Base-by-base conservation (phyloP, 2,888 invertebrate species). In the Bursaphelenchus okinawaensis region DNA sequence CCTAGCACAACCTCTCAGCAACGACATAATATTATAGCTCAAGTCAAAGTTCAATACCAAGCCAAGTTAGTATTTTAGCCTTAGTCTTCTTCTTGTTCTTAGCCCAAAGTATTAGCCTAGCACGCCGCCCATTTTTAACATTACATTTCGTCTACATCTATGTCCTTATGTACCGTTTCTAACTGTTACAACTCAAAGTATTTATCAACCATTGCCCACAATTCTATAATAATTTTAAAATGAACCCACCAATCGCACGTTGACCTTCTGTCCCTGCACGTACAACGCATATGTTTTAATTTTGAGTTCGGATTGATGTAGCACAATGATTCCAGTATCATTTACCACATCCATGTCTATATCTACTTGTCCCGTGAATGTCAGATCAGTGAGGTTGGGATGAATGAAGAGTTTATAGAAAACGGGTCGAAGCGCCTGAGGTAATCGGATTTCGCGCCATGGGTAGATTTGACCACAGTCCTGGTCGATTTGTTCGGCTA, bases 371-470 rank as follows among this genome's bases (percentile, higher is more conserved):
- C 74, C 75, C 23, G 23, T 29, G 9, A 76, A 52, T 8, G 23
- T 19, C 28, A 64, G 56, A 9, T 63, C 68, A 1, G 68, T 67
- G 24, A 77, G 56, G 62, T 78, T 72, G 12, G 77, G 76, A 55
- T 78, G 76, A 8, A 78, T 58, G 8, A 58, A 60, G 20, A 78
- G 50, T 8, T 68, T 70, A 58, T 78, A 78, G 51, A 65, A 64
- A 6, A 58, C 52, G 0, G 85, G 85, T 16, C 72, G 23, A 8
- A 84, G 65, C 16, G 67, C 65, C 9, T 51, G 65, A 1, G 85
- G 84, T 27, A 85, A 77, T n/a, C 83, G 80, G 12, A 83, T 75
- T 26, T 80, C 65, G 22, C 78, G 68, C 82, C 84, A 84, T 22
- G 81, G 84, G 69, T 81, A 84, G 12, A 55, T 50, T 22, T 58